Base-by-base conservation (phyloP, 1,140 invertebrate species). In the Piezodorus guildinii region DNA sequence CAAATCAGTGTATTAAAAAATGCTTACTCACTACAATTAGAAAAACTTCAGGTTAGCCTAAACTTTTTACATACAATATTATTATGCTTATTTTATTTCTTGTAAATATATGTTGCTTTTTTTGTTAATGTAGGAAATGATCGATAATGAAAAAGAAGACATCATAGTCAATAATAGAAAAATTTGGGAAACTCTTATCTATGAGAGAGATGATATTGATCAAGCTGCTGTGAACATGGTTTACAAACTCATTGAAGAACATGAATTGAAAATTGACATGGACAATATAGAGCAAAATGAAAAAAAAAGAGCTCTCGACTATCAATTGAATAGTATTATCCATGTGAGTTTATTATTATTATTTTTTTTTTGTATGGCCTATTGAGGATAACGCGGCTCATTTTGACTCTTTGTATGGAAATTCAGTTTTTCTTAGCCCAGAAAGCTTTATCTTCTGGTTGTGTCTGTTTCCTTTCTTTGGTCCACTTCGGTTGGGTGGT, bases 1-100 rank as follows among this genome's bases (percentile, higher is more conserved):
- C 58, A 60, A 60, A 44, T 60, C 12, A 39, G 34, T 43, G 34
- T 43, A 1, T 19, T 60, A 17, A 60, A 44, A 44, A 25, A 60
- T 16, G 34, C 58, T n/a, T 60, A 60, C 21, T 39, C n/a, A 39
- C 14, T 17, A 17, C 30, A 60, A 39, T 43, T 60, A 6, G 58
- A 60, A n/a, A 17, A 17, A 34, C 25, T 60, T 16, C 25, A 60
- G 16, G 58, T 60, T 9, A 4, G 27, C 34, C n/a, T n/a, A n/a
- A n/a, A n/a, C n/a, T n/a, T n/a, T n/a, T n/a, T n/a, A n/a, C n/a
- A n/a, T n/a, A n/a, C n/a, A n/a, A n/a, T n/a, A n/a, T n/a, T n/a
- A n/a, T n/a, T n/a, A n/a, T n/a, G n/a, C n/a, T n/a, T n/a, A n/a
- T n/a, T n/a, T n/a, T n/a, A n/a, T n/a, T n/a, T n/a, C n/a, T n/a